Percentiles rank a stretch among this genome's conserved stretches.
phyloP scores from a whole-genome alignment of 2,888 invertebrate genomes.

The Stictocephala bisonia region DNA sequence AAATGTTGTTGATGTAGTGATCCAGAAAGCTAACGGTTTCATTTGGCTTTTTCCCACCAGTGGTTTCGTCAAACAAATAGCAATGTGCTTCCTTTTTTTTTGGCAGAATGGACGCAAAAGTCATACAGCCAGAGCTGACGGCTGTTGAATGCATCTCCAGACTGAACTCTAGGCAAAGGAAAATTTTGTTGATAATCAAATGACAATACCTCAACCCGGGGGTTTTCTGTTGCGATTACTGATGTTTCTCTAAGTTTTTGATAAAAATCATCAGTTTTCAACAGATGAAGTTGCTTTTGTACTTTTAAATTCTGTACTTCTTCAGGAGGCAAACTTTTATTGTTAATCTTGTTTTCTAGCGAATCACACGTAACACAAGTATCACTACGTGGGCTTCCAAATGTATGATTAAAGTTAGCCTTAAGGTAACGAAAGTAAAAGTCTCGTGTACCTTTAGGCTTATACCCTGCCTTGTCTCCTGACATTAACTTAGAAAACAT shows the following conservation, averaged over 20 bases:
- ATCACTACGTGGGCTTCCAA: conserved; percentile 43
- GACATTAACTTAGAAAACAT: conserved; percentile 37
- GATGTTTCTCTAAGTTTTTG: conserved; percentile 28
- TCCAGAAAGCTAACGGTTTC: conserved; percentile 32
- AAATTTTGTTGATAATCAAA: conserved; percentile 55
- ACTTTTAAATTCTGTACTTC: conserved; percentile 18
- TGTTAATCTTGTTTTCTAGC: too few species aligned
- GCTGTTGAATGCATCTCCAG: conserved; percentile 53
- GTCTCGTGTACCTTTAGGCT: conserved; percentile 40
- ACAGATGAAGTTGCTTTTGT: conserved; percentile 32
- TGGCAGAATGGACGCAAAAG: conserved; percentile 52
- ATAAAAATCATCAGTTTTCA: conserved; percentile 29
- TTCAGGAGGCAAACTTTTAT: conserved; percentile 3
- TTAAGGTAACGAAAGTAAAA: conserved; percentile 46
- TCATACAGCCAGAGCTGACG: conserved; percentile 47
- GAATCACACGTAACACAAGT: conserved; percentile 46
- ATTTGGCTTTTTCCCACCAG: conserved; percentile 34
- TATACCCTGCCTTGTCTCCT: conserved; percentile 24
- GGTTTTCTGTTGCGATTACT: conserved; percentile 8
- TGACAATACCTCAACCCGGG: conserved; percentile 21
- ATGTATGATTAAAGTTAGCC: conserved; percentile 39
- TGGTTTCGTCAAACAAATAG: conserved; percentile 38
- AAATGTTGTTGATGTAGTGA: conserved; percentile 29
- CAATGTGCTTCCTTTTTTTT: conserved; percentile 49
- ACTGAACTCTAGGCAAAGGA: conserved; percentile 53